Base-by-base conservation (phyloP, 2,113 vertebrate genomes). In the Peromyscus leucopus region DNA sequence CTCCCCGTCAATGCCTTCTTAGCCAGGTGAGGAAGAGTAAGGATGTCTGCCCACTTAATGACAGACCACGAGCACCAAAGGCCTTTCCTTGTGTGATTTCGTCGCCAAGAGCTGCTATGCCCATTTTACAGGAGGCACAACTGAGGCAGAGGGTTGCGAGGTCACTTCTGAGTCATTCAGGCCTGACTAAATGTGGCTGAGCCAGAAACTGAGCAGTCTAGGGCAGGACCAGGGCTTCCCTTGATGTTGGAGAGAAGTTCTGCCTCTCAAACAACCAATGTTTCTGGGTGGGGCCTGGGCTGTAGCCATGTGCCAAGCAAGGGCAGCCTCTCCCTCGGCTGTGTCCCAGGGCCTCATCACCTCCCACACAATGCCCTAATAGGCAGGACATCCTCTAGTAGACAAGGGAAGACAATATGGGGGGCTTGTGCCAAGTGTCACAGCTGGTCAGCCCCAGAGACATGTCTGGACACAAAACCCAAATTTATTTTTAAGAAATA, bases 111-210 rank as follows among this genome's bases (percentile, higher is more conserved):
- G 39, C 39, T 7, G 2, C 65, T 71, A 80, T 55, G 28, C 85
- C 96, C 95, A 87, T 97, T 97, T 97, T 74, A 96, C 28, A 96
- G 96, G 69, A 59, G 51, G 36, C 90, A 57, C 48, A 67, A 89
- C 76, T 46, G 91, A 95, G 89, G 78, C 88, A 59, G 10, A 51
- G 72, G 36, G 2, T 26, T 55, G n/a, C 84, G 96, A 96, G 63
- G 48, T 94, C 78, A 61, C 63, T 83, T 48, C 0, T 86, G 97
- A 97, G 93, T 97, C 98, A 97, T 76, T 21, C 67, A 51, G 91
- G 21, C 65, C 85, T 65, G 63, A 48, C 48, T 90, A 6, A 51
- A 24, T 2, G 4, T 10, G 75, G 59, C 59, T 8, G 11, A 76
- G 57, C 67, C 83, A 79, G 48, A 46, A 42, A 55, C 15, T 24